Base-by-base conservation (phyloP, 92 coral and sea anemone species). In the Scolanthus callimorphus region DNA sequence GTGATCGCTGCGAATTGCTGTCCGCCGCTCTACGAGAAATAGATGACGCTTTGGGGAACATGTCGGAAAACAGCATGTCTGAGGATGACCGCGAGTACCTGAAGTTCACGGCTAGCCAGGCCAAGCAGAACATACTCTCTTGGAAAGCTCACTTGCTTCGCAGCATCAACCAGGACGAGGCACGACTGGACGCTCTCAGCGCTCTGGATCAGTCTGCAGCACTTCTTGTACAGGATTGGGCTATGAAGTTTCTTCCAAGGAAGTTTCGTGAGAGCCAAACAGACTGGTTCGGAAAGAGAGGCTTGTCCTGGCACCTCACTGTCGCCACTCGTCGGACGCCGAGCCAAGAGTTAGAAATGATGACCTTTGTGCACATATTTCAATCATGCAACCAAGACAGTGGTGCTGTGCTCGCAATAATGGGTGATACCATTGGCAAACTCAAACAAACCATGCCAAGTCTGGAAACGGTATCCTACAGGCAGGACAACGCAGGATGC, bases 91-190 rank as follows among this genome's bases (percentile, higher is more conserved):
- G n/a, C n/a, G 45, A 49, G 78, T 68, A 75, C 45, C 76, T 58
- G 29, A 49, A 54, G 25, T 67, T 57, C 39, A 28, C 39, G 34
- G 31, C 24, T 37, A 29, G 50, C 39, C 60, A 60, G 54, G 60
- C 77, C 24, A 39, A 65, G 51, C 68, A 66, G 66, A 57, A 67
- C 69, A 34, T 66, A 23, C 49, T 58, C 30, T 60, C 75, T 25
- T 75, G 82, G 82, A 66, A 66, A 43, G 76, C 82, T n/a, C 67
- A 75, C 21, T 63, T 79, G 2, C 69, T 66, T 39, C 27, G 73
- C 28, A 54, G 75, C 49, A 55, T 47, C 41, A 73, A 63, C 51
- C 80, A 73, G 37, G 80, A 73, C 64, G 66, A 57, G 17, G 76
- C 76, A 49, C 57, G 57, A 46, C 24, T 54, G 37, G 64, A 66